Evolutionary conservation across 2,888 invertebrate species (phyloP), one percentile per base, ranked within the genome.

Genomic region (Protonemura montana): DNA sequence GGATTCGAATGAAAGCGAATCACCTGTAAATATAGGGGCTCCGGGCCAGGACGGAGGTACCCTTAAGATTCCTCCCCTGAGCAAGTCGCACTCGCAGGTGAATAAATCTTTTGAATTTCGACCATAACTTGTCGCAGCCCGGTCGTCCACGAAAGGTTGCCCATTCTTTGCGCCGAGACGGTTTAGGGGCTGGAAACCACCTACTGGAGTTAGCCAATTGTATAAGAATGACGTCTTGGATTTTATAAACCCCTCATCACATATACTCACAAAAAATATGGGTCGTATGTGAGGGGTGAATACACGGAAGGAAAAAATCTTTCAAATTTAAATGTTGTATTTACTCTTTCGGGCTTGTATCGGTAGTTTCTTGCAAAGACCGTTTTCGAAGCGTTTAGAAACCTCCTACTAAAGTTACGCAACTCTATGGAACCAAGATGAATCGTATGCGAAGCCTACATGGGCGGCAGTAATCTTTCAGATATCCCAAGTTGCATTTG

Each of bases 171-270:
- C 59, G 21, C 59, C 59, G 59, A 59, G 76, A 84, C 26, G n/a
- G 76, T 27, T 84, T 84, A 29, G 84, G 83, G 84, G 84, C 76
- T 84, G 84, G 42, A 83, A 76, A 76, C 84, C 84, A 76, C 76
- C 84, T 59, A 84, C 84, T 84, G n/a, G 29, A 84, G 84, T 84
- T 84, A 84, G 28, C 84, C 84, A 76, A 84, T 84, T 84, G 84
- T 84, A 21, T 76, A 59, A 28, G 84, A 59, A 84, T 84, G 28
- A 28, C 59, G 29, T 76, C 76, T 84, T 84, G 84, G 84, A 59
- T 59, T 81, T 84, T 84, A 84, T 84, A 84, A 84, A 81, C 81
- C 81, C 59, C 59, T 59, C 59, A 59, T 59, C 59, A 59, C 59
- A 59, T 59, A 59, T 59, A 59, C 59, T 30, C 26, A 81, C 81